These are phyloP conservation scores for Tipula confusa DNA, from an alignment of 2,888 invertebrate genomes.

Conservation along the genomic window DNA sequence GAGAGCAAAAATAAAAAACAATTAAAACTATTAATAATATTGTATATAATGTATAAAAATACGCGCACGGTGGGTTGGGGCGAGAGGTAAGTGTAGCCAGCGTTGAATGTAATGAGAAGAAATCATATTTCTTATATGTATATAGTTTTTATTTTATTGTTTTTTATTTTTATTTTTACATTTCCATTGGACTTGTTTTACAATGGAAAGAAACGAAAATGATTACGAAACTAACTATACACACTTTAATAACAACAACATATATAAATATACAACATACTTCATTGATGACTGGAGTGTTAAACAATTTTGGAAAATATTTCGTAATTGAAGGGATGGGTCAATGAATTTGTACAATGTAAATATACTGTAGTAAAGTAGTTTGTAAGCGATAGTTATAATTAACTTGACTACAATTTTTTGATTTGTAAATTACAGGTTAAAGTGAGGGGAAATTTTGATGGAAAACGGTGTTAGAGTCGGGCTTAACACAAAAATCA, in stretches of 20 bases:
- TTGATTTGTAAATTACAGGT: no score
- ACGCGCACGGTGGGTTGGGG: neutral
- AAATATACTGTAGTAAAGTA: no score
- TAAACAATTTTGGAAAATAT: neutral
- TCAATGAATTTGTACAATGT: neutral
- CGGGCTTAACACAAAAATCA: no score
- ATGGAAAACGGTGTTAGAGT: no score
- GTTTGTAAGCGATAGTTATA: neutral
- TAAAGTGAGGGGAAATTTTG: no score
- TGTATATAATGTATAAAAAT: neutral
- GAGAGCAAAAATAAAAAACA: neutral
- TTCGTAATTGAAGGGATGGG: neutral
- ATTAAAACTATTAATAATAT: neutral
- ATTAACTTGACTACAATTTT: neutral
- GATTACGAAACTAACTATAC: neutral
- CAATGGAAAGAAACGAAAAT: neutral
- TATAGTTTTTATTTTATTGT: neutral
- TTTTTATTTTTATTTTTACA: neutral
- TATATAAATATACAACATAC: neutral
- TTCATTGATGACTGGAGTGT: neutral
- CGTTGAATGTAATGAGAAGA: neutral
- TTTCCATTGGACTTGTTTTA: constrained; percentile 14
- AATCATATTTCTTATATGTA: neutral
- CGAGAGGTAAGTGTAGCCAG: neutral
- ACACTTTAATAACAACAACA: neutral